Evolutionary conservation across 2,113 vertebrate species (phyloP).

Genomic region (Strix aluco): DNA sequence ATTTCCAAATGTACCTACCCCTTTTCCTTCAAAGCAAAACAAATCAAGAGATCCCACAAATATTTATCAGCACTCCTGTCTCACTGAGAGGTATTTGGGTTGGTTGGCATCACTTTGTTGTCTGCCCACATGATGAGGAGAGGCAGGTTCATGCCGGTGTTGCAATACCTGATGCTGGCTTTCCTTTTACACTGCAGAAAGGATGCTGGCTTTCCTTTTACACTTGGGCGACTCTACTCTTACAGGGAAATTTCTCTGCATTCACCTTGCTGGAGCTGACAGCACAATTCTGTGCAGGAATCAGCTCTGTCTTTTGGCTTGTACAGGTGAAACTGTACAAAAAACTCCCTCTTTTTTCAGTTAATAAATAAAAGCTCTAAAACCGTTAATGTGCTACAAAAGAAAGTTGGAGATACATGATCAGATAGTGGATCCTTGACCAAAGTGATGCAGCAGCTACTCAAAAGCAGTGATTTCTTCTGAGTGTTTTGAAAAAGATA

Average conservation of each 20-base stretch:
- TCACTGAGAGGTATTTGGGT: not conserved
- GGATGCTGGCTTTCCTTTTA: not conserved
- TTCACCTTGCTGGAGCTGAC: not conserved
- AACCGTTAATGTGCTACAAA: not conserved
- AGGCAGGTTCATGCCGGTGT: fast-evolving
- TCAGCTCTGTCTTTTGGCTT: not conserved
- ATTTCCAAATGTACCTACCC: not conserved
- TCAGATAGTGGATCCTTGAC: not conserved
- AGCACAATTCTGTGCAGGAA: not conserved
- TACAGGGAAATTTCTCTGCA: not conserved
- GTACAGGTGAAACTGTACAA: not conserved
- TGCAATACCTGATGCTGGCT: not conserved
- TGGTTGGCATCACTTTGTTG: not conserved
- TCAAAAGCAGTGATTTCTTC: not conserved
- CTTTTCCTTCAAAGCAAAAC: not conserved
- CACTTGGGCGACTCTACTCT: not conserved
- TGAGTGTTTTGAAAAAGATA: not conserved
- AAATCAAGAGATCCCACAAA: not conserved
- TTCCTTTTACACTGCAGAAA: not conserved
- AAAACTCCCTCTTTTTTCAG: not conserved
- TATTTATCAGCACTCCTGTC: not conserved
- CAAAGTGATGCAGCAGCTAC: not conserved
- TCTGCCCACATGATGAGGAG: not conserved
- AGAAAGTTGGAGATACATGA: not conserved
- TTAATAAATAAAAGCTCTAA: not conserved